Evolutionary conservation across 2,113 vertebrate species (phyloP).

Genomic region (Calcarius ornatus): DNA sequence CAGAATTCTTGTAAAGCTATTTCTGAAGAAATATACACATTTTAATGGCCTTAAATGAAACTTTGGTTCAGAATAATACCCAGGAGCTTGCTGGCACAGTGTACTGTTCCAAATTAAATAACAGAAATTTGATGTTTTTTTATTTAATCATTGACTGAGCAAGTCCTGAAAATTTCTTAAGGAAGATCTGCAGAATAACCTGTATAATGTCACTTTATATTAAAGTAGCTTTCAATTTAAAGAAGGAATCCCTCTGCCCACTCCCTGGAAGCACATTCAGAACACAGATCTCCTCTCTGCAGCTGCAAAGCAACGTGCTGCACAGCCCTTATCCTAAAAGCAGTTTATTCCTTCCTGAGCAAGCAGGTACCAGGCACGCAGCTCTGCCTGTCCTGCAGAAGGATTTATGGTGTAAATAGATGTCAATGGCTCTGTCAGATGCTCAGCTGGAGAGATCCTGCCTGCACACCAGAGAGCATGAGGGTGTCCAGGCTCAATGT

Average conservation of each 20-base stretch:
- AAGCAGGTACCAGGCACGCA: not conserved
- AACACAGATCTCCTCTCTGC: not conserved
- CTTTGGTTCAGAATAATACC: not conserved
- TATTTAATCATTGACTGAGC: not conserved
- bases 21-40: not conserved
- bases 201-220: not conserved
- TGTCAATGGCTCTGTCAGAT: not conserved
- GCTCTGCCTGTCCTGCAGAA: not conserved
- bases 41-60: not conserved
- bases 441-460: not conserved
- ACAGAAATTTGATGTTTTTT: rapidly evolving
- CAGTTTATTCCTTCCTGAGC: not conserved
- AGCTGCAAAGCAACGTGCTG: not conserved
- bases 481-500: not conserved
- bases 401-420: not conserved
- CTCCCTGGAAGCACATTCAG: not conserved
- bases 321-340: not conserved
- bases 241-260: not conserved
- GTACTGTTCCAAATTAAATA: not conserved
- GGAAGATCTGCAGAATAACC: not conserved
- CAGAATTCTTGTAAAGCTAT: not conserved
- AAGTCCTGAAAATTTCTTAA: not conserved
- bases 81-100: not conserved
- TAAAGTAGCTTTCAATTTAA: not conserved
- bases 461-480: not conserved